Conservation (phyloP, 1,140 invertebrate genomes). For the Bombus confusus region DNA sequence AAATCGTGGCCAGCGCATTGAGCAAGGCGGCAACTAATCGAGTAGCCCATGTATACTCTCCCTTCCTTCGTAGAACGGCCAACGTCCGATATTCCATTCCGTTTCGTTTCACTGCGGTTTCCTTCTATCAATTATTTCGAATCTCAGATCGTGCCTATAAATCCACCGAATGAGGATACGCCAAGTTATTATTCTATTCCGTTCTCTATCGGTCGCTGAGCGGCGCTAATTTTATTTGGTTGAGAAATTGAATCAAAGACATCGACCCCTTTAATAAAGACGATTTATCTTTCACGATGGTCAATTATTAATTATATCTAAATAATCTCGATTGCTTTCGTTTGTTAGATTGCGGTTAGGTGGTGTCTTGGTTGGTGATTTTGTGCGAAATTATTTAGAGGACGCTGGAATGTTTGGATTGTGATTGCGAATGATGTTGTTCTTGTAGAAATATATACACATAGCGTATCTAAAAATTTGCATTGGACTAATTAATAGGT, state of each 20-base stretch:
- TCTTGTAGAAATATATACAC: no score
- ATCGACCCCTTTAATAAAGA: not conserved
- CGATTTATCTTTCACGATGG: not conserved
- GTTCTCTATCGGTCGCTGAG: constrained; percentile 23
- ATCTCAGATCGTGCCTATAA: constrained; percentile 67
- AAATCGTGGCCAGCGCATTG: constrained; percentile 61
- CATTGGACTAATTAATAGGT: no score
- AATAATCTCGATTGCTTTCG: no score
- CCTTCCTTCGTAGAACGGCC: constrained; percentile 12
- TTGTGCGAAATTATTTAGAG: no score
- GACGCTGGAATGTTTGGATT: no score
- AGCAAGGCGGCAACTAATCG: constrained; percentile 70
- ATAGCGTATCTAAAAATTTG: no score
- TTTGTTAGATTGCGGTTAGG: not conserved
- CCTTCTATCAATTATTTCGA: constrained; percentile 72
- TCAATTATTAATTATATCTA: not conserved
- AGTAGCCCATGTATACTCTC: constrained; percentile 19
- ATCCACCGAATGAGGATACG: constrained; percentile 64
- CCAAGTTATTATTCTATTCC: constrained; percentile 59
- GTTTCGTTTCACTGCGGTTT: constrained; percentile 69
- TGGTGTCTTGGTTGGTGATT: no score
- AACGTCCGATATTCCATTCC: constrained; percentile 64
- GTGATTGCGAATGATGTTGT: no score
- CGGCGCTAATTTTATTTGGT: not conserved
- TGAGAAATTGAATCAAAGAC: not conserved